These are phyloP conservation scores for Ophiodon elongatus DNA, from an alignment of 2,113 vertebrate genomes.

Conservation along the genomic window DNA sequence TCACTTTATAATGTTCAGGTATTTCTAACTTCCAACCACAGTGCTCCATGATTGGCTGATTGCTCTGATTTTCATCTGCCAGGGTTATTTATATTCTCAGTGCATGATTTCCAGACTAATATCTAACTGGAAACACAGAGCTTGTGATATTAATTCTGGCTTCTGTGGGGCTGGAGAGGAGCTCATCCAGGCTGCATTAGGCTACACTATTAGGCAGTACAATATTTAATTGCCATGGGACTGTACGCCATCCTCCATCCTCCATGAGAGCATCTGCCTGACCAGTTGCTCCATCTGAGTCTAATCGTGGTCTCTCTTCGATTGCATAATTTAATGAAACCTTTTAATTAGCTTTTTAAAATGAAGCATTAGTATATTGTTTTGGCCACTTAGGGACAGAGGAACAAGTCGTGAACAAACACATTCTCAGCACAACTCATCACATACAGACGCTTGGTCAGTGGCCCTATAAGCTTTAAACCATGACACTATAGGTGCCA, in stretches of 20 bases:
- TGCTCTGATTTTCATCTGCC: background rate
- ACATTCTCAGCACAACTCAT: too few species aligned
- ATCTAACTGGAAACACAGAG: background rate
- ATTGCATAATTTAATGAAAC: background rate
- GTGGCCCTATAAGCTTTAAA: too few species aligned
- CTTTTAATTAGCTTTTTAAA: background rate
- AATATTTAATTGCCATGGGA: constrained; percentile 3
- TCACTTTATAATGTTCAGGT: background rate
- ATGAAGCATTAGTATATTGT: background rate
- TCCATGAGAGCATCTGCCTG: background rate
- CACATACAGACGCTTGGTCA: too few species aligned
- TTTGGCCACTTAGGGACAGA: background rate
- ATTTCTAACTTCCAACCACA: background rate
- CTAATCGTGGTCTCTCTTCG: background rate
- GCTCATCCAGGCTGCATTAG: background rate
- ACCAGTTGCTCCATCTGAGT: background rate
- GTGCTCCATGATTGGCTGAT: background rate
- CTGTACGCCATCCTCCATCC: background rate
- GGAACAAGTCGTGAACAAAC: background rate
- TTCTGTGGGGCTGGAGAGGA: background rate
- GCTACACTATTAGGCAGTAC: too few species aligned
- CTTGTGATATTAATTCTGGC: background rate
- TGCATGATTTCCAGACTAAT: background rate
- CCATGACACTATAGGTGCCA: too few species aligned
- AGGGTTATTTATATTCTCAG: background rate